Conservation (phyloP, 2,888 invertebrate genomes). For the Gymnoscelis rufifasciata region DNA sequence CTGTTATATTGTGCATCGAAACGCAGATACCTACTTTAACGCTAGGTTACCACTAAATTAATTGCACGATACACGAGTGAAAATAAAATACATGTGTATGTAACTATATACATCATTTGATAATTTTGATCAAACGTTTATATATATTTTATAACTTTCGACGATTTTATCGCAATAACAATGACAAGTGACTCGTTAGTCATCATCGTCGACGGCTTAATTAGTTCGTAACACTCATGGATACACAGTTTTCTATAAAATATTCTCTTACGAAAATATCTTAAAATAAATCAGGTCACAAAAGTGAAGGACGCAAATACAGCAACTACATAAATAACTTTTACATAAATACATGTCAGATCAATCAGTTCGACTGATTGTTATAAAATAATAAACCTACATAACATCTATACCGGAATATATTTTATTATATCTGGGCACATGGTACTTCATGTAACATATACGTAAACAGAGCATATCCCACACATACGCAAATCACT, state of each 20-base stretch:
- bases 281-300: conserved; percentile 79
- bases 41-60: conserved; percentile 38
- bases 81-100: conserved; percentile 29
- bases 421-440: conserved; percentile 42
- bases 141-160: conserved; percentile 6
- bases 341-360: conserved; percentile 46
- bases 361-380: conserved; percentile 48
- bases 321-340: conserved; percentile 45
- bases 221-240: conserved; percentile 8
- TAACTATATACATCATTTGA: conserved; percentile 43
- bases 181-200: conserved; percentile 10
- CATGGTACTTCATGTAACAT: conserved; percentile 51
- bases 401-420: conserved; percentile 29
- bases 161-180: conserved; percentile 7
- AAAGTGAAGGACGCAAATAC: conserved; percentile 67
- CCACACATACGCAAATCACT: conserved; percentile 34
- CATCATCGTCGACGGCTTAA: conserved; percentile 3
- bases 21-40: conserved; percentile 49
- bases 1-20: conserved; percentile 34
- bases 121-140: conserved; percentile 14
- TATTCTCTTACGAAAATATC: conserved; percentile 60
- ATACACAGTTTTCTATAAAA: conserved; percentile 25
- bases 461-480: conserved; percentile 46
- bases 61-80: conserved; percentile 55
- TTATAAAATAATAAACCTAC: conserved; percentile 34